A percentile compares a stretch with the other conserved stretches of the same genome.
Conservation (phyloP, 2,797 vertebrate genomes). For the Amblyraja radiata region DNA sequence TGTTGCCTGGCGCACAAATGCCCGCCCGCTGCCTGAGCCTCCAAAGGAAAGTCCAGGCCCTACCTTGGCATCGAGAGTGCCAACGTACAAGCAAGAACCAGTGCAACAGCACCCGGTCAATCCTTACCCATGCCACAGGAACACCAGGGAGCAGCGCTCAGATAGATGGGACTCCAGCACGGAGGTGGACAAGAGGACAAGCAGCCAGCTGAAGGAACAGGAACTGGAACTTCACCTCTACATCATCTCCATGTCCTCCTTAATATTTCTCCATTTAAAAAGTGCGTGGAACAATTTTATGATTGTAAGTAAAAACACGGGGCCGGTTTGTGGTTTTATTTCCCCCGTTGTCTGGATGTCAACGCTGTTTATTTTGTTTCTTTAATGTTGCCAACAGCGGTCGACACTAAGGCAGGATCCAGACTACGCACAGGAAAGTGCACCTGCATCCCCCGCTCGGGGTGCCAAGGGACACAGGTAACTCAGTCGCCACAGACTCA, state of each 20-base stretch:
- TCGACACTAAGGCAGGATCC: constrained; percentile 60
- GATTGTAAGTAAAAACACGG: constrained; percentile 56
- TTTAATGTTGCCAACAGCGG: constrained; percentile 47
- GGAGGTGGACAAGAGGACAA: neutral
- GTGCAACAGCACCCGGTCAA: neutral
- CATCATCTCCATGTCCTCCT: constrained; percentile 57
- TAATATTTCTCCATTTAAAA: constrained; percentile 65
- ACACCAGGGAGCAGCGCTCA: neutral
- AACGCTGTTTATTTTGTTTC: neutral
- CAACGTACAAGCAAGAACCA: neutral
- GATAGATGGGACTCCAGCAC: neutral
- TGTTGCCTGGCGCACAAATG: no score
- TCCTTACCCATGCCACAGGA: no score
- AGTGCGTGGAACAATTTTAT: constrained; percentile 69
- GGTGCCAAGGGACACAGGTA: constrained; percentile 51
- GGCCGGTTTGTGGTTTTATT: no score
- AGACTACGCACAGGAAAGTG: constrained; percentile 47
- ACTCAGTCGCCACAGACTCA: neutral
- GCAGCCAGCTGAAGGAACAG: constrained; percentile 40
- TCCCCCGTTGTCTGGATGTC: neutral
- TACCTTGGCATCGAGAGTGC: neutral
- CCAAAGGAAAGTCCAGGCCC: neutral
- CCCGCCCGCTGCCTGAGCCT: neutral
- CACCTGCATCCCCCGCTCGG: constrained; percentile 40
- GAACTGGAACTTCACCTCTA: constrained; percentile 68